Conservation (phyloP, 2,888 invertebrate species). For the Aproaerema taeniolella region DNA sequence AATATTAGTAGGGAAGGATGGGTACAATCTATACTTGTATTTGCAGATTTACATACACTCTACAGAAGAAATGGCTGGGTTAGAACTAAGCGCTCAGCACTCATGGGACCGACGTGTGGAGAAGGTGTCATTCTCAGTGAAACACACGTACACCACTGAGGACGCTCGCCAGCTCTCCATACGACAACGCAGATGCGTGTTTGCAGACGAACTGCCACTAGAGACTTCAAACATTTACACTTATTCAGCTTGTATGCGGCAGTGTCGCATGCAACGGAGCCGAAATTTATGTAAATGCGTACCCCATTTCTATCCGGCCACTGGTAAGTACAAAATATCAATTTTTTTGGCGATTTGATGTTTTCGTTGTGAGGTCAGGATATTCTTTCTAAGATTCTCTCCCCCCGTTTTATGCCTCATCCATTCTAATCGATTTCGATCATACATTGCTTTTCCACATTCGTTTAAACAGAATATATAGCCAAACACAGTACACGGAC, state of each 20-base stretch:
- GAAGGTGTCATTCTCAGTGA: constrained; percentile 82
- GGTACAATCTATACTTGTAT: too few species aligned
- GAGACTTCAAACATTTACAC: constrained; percentile 80
- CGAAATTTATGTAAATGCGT: constrained; percentile 82
- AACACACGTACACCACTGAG: constrained; percentile 86
- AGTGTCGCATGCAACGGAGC: constrained; percentile 83
- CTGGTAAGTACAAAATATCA: constrained; percentile 31
- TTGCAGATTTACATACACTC: constrained; percentile 80
- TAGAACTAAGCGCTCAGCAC: constrained; percentile 83
- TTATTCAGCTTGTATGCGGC: constrained; percentile 84
- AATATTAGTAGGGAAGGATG: too few species aligned
- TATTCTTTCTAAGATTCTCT: too few species aligned
- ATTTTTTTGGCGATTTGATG: too few species aligned
- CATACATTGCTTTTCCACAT: too few species aligned
- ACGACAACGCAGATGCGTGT: constrained; percentile 84
- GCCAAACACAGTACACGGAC: too few species aligned
- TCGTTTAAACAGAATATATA: too few species aligned
- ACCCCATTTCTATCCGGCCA: constrained; percentile 82
- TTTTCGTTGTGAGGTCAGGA: too few species aligned
- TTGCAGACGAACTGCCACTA: constrained; percentile 81
- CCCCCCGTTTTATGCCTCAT: too few species aligned
- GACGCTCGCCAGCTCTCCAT: constrained; percentile 82
- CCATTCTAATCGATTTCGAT: too few species aligned
- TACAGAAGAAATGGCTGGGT: constrained; percentile 82
- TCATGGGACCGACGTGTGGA: constrained; percentile 81